phyloP scores from a whole-genome alignment of 2,797 vertebrate species.

The Pangasius krempfi region DNA sequence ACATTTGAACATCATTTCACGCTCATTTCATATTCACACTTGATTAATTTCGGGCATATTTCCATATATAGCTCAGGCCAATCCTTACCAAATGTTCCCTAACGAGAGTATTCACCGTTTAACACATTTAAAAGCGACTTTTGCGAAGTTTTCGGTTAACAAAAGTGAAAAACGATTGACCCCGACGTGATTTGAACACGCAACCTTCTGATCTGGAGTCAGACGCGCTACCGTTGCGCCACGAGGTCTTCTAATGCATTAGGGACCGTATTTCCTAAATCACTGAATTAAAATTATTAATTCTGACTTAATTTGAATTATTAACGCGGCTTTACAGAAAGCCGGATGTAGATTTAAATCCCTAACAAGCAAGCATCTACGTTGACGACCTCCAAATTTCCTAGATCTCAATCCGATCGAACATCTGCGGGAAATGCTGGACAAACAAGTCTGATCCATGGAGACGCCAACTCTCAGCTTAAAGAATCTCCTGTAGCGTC shows the following conservation, averaged over 20 bases:
- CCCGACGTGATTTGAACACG: constrained; percentile 55
- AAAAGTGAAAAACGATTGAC: not conserved
- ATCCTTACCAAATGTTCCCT: too few species aligned
- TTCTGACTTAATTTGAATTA: too few species aligned
- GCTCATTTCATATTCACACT: not conserved
- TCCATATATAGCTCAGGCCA: not conserved
- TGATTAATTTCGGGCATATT: not conserved
- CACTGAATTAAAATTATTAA: too few species aligned
- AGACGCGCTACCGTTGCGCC: constrained; percentile 55
- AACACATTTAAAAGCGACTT: not conserved
- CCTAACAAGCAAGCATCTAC: too few species aligned
- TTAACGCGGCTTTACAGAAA: too few species aligned
- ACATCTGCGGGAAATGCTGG: not conserved
- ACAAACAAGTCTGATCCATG: too few species aligned
- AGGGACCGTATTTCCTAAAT: too few species aligned
- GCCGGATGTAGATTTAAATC: too few species aligned
- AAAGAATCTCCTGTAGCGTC: too few species aligned
- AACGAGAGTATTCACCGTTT: not conserved
- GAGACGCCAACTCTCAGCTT: too few species aligned
- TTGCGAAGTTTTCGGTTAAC: not conserved
- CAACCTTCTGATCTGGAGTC: constrained; percentile 56
- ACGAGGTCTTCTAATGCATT: constrained; percentile 39
- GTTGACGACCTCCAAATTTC: not conserved
- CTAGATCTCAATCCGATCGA: not conserved
- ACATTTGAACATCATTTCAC: not conserved